Percentiles rank a stretch among this genome's conserved stretches.
Conservation (phyloP, 2,888 invertebrate genomes). For the Tetrapedia diversipes region DNA sequence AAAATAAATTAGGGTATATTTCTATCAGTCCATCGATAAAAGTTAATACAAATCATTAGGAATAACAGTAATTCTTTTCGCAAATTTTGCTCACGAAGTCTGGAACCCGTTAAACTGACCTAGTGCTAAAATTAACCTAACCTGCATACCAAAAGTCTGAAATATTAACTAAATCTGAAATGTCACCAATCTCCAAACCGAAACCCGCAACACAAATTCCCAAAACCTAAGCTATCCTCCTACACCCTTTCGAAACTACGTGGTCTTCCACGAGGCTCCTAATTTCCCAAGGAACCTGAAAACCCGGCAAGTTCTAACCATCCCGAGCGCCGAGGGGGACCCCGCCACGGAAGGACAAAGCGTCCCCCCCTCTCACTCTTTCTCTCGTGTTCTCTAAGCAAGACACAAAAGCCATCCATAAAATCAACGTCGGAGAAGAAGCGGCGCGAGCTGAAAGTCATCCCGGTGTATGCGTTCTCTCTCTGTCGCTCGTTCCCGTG, state of each 20-base stretch:
- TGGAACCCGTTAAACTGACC: too few relatives aligned
- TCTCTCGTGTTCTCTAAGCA: slow-evolving; percentile 22
- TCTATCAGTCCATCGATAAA: too few relatives aligned
- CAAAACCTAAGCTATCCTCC: too few relatives aligned
- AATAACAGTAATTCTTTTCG: too few relatives aligned
- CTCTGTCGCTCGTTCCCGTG: slow-evolving; percentile 25
- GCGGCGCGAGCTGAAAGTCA: slow-evolving; percentile 58
- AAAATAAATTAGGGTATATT: too few relatives aligned
- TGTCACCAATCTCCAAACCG: neutral
- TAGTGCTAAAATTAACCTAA: too few relatives aligned
- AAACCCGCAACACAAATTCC: neutral
- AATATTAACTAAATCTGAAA: neutral
- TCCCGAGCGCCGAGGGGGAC: neutral
- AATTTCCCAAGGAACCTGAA: slow-evolving; percentile 28
- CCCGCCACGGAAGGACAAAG: slow-evolving; percentile 24
- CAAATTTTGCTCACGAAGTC: too few relatives aligned
- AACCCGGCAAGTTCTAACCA: slow-evolving; percentile 2
- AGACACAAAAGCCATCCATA: slow-evolving; percentile 43
- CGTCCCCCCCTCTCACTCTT: too few relatives aligned
- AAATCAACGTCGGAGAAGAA: slow-evolving; percentile 37
- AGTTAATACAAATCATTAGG: too few relatives aligned
- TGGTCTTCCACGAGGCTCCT: neutral
- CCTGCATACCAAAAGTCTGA: neutral
- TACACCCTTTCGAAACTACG: neutral
- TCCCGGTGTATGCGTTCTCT: slow-evolving; percentile 23